phyloP scores from a whole-genome alignment of 2,797 vertebrate genomes.

The Myoxocephalus aenaeus region DNA sequence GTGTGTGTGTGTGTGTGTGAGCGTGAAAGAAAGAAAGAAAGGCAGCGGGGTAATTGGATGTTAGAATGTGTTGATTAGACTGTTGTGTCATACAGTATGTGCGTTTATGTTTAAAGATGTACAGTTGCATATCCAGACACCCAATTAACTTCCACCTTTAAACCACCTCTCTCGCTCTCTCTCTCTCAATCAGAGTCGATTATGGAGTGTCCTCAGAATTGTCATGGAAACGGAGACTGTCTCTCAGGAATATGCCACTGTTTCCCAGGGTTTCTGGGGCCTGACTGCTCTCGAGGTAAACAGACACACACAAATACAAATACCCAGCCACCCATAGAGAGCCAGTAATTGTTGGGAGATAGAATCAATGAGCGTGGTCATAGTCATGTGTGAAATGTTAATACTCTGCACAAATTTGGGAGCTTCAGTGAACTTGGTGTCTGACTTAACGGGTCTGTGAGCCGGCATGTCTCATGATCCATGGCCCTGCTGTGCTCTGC shows the following conservation, averaged over 20 bases:
- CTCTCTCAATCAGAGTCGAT: conserved; percentile 88
- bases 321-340: conserved; percentile 10
- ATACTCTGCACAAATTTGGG: background rate
- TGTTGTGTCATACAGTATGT: conserved; percentile 19
- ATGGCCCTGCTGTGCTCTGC: conserved; percentile 33
- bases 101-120: conserved; percentile 35
- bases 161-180: conserved; percentile 12
- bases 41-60: conserved; percentile 71
- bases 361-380: background rate
- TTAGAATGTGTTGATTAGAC: conserved; percentile 77
- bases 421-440: background rate
- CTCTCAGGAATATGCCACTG: conserved; percentile 98
- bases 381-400: background rate
- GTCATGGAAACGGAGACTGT: conserved; percentile 98
- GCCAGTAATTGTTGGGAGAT: conserved; percentile 30
- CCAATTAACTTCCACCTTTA: conserved; percentile 65
- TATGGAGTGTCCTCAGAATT: conserved; percentile 98
- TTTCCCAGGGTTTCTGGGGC: conserved; percentile 97
- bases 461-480: background rate
- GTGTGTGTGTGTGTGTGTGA: background rate
- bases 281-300: conserved; percentile 97
- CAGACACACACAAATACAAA: conserved; percentile 19
- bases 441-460: background rate
- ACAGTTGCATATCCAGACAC: conserved; percentile 56
- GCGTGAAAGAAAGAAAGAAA: conserved; percentile 12